These are phyloP conservation scores for Elephantulus edwardii DNA, from an alignment of 2,113 vertebrate genomes.

Conservation along the genomic window DNA sequence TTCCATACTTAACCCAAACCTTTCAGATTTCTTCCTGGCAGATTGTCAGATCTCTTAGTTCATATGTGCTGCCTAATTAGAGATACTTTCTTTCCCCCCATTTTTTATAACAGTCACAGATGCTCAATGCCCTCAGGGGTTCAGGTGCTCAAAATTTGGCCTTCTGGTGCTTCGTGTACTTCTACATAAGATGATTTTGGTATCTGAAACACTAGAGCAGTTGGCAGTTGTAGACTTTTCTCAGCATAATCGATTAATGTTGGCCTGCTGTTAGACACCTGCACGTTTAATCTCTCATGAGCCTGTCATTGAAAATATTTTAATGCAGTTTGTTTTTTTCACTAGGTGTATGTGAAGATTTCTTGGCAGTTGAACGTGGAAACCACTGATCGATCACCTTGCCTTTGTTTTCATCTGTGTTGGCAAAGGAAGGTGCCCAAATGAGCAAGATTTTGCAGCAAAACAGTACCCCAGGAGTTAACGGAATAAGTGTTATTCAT, in stretches of 20 bases:
- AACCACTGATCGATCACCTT: slow-evolving; percentile 40
- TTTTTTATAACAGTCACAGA: slow-evolving; percentile 34
- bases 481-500: slow-evolving; percentile 90
- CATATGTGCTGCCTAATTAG: not conserved
- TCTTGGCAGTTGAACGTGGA: slow-evolving; percentile 69
- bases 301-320: slow-evolving; percentile 63
- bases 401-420: slow-evolving; percentile 57
- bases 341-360: slow-evolving; percentile 82
- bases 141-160: slow-evolving; percentile 27
- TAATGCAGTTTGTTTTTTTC: slow-evolving; percentile 56
- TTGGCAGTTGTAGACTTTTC: slow-evolving; percentile 59
- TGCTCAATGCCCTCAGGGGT: slow-evolving; percentile 31
- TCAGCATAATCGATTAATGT: slow-evolving; percentile 48
- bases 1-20: not conserved
- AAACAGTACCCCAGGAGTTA: slow-evolving; percentile 85
- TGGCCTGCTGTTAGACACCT: slow-evolving; percentile 17
- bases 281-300: slow-evolving; percentile 37
- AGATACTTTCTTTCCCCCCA: not conserved
- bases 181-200: slow-evolving; percentile 6
- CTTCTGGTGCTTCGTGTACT: not conserved
- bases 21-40: slow-evolving; percentile 33
- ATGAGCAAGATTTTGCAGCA: slow-evolving; percentile 93
- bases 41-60: not conserved
- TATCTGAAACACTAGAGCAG: slow-evolving; percentile 56
- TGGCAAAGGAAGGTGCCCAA: slow-evolving; percentile 85